phyloP scores from a whole-genome alignment of 2,113 vertebrate species.

The Lota lota region DNA sequence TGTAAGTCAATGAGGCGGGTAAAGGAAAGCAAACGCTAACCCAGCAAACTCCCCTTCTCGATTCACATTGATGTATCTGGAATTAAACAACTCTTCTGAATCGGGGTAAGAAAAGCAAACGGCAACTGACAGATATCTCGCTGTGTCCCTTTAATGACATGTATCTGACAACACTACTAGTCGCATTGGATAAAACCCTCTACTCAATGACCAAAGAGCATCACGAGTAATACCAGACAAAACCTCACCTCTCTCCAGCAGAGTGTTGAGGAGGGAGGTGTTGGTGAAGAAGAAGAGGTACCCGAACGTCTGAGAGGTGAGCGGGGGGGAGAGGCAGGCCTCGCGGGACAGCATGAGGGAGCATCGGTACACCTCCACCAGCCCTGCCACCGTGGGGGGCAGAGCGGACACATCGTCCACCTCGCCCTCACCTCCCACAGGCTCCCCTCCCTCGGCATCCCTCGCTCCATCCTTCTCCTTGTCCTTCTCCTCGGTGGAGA shows the following conservation, averaged over 20 bases:
- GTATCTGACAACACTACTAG: too few species aligned
- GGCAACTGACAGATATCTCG: too few species aligned
- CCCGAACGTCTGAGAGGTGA: slow-evolving; percentile 90
- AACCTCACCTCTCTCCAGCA: slow-evolving; percentile 86
- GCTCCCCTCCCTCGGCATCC: slow-evolving; percentile 37
- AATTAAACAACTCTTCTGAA: too few species aligned
- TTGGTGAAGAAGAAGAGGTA: slow-evolving; percentile 96
- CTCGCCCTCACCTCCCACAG: slow-evolving; percentile 47
- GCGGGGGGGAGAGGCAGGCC: slow-evolving; percentile 83
- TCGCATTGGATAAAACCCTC: too few species aligned
- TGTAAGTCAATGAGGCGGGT: too few species aligned
- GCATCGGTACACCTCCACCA: slow-evolving; percentile 84
- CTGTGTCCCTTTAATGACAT: too few species aligned
- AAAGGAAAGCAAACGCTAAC: too few species aligned
- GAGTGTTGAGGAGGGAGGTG: slow-evolving; percentile 89
- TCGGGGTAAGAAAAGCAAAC: too few species aligned
- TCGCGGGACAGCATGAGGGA: slow-evolving; percentile 82
- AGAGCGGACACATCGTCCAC: slow-evolving; percentile 74
- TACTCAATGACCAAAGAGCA: too few species aligned
- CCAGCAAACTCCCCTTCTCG: too few species aligned
- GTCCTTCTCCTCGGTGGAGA: slow-evolving; percentile 74
- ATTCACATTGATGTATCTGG: too few species aligned
- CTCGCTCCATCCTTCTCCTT: slow-evolving; percentile 55
- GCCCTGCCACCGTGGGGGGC: slow-evolving; percentile 79
- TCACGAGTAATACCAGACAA: too few species aligned